Percentiles rank a stretch among this genome's conserved stretches.
Evolutionary conservation across 2,113 vertebrate genomes (phyloP).

Genomic region (Syrrhaptes paradoxus): DNA sequence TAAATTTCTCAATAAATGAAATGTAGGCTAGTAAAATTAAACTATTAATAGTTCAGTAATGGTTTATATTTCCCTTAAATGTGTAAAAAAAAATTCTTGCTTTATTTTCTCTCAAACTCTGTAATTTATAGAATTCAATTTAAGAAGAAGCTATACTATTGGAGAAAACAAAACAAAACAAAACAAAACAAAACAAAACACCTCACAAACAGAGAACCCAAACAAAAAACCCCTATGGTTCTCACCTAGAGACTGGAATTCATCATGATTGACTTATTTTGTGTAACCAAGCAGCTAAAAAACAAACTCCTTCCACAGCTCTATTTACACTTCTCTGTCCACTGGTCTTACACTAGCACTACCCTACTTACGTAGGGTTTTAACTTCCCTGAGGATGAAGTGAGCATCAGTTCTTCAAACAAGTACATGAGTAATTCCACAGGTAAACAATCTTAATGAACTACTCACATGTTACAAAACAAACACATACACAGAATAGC

Average conservation of each 20-base stretch:
- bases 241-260: background rate
- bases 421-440: background rate
- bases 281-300: background rate
- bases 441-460: background rate
- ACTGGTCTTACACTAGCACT: background rate
- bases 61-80: background rate
- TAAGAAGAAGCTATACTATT: background rate
- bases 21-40: background rate
- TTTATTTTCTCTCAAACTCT: background rate
- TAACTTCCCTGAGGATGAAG: background rate
- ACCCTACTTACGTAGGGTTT: background rate
- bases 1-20: background rate
- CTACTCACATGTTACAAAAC: background rate
- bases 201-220: background rate
- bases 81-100: background rate
- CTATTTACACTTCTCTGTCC: background rate
- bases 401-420: background rate
- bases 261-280: background rate
- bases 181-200: background rate
- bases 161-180: background rate
- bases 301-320: background rate
- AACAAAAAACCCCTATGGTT: rapidly evolving
- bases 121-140: background rate
- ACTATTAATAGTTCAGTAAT: background rate
- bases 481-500: background rate